Evolutionary conservation across 1,140 invertebrate genomes (phyloP).

Genomic region (Mactra quadrangularis): DNA sequence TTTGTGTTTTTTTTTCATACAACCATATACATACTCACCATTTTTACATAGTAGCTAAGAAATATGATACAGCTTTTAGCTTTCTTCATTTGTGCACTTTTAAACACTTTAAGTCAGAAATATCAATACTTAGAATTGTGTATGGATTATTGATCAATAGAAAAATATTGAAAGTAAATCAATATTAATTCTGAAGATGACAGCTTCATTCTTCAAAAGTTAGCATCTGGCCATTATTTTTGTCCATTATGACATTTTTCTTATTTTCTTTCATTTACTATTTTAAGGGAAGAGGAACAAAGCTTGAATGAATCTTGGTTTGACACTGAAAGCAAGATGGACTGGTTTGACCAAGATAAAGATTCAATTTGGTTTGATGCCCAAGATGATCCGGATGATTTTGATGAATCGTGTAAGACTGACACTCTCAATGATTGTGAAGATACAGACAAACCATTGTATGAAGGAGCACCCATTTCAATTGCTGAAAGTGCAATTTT

Average conservation of each 20-base stretch:
- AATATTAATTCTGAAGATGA: background rate
- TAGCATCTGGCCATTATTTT: constrained; percentile 45
- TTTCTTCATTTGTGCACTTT: no score
- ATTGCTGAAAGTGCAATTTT: constrained; percentile 25
- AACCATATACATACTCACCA: no score
- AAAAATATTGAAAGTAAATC: background rate
- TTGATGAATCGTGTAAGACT: background rate
- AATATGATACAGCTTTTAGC: no score
- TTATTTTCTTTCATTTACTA: background rate
- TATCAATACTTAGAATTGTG: no score
- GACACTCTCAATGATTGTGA: no score
- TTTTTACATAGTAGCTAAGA: no score
- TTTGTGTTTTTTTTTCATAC: no score
- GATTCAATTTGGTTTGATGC: constrained; percentile 38
- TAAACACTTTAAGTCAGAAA: no score
- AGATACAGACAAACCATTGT: background rate
- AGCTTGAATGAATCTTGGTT: background rate
- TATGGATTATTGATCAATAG: no score
- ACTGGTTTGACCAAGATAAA: background rate
- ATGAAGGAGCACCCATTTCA: constrained; percentile 17
- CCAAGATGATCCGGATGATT: background rate
- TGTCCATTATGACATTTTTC: no score
- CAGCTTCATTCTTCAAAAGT: constrained; percentile 52
- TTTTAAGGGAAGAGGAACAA: constrained; percentile 3
- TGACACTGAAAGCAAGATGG: background rate